Evolutionary conservation across 2,888 invertebrate species (phyloP), one percentile per base, ranked within the genome.

Genomic region (Drepanosiphum platanoidis): DNA sequence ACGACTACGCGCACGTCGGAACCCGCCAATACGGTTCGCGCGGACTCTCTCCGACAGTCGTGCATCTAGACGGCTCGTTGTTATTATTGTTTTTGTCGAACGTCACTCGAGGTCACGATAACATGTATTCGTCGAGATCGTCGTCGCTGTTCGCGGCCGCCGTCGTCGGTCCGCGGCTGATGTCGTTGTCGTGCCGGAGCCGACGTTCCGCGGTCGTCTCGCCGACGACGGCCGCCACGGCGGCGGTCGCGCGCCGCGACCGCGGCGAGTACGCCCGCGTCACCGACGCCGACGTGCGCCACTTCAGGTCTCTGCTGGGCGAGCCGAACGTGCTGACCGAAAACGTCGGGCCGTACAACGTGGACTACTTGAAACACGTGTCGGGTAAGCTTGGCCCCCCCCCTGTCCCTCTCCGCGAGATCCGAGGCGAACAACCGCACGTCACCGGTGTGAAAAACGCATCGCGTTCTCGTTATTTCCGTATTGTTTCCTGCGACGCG

Each of bases 301-400:
- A 84, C 30, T 84, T 84, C 75, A 36, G 2, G 52, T 84, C 84
- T 15, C 8, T 84, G 75, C 39, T 84, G 68, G 84, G 84, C 58
- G 84, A 75, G 22, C 22, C 75, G 11, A 77, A 84, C 75, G 75
- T 68, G 75, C n/a, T 84, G 77, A 84, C 84, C 64, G 74, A 39
- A 34, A 32, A 68, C 77, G 77, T 84, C 36, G 66, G 58, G 8
- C 77, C 84, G 39, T 84, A 84, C 84, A 84, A 84, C 77, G 68
- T 58, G 58, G 84, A 84, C 68, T 84, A 75, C 36, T 18, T 84
- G 84, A 84, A 84, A 68, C 66, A 84, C 70, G 30, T 39, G 32
- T 30, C 70, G 15, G 84, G 84, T 84, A 70, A 84, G 81, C 34
- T 7, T 1, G n/a, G 61, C n/a, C 7, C 46, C 15, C 46, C 39